Base-by-base conservation (phyloP, 2,888 invertebrate species). In the Timema podura region DNA sequence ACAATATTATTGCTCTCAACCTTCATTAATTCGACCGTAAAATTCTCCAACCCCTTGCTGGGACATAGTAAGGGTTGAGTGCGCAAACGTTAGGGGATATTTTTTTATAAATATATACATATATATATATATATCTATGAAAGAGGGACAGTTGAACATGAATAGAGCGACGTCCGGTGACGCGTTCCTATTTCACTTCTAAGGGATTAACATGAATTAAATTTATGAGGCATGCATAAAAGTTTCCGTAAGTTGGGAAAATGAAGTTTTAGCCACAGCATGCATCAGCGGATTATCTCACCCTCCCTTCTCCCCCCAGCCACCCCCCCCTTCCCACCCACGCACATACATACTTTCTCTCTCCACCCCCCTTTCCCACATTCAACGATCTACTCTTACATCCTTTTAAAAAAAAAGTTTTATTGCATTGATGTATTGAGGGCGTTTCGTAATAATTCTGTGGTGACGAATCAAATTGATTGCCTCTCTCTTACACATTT, bases 191-290 rank as follows among this genome's bases (percentile, higher is more conserved):
- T 30, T 30, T 30, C 30, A 30, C 30, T 30, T 30, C 30, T 30
- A 11, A 54, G 44, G 68, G 61, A 71, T 73, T 73, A 70, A 70
- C 73, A 71, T 71, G 73, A 73, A 73, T 71, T 73, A 71, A 71
- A 71, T 73, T 73, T 72, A 73, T 73, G 73, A 73, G 67, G 69
- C 73, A 68, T 73, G 73, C 68, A 72, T 73, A 73, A 73, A 73
- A 73, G 73, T 73, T 73, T 73, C 73, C 73, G 70, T 69, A 72
- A 73, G 70, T 72, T 70, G 69, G 73, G 71, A 73, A 73, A 71
- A 73, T 69, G 69, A 68, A 73, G 70, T 70, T 72, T 72, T 72
- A 68, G 70, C 66, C 30, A 61, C 48, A 65, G 61, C 59, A 44
- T 64, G 64, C 13, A 68, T 64, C 49, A 68, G 68, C 49, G 49